Evolutionary conservation across 1,140 invertebrate genomes (phyloP).

Genomic region (Drosophila funebris): DNA sequence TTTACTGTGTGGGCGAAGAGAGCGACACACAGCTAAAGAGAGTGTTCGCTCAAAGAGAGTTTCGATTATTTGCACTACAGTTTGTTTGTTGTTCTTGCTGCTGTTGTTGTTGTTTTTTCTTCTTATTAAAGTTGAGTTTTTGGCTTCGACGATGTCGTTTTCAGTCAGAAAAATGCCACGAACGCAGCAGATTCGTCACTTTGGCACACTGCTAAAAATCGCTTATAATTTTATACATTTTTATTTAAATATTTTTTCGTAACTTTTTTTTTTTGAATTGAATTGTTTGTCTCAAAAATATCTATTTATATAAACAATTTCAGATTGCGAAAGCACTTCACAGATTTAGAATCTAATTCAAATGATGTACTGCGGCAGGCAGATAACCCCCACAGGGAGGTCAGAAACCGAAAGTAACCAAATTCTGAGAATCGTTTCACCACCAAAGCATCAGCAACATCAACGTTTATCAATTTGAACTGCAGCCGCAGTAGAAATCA

Average conservation of each 20-base stretch:
- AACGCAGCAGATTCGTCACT: conserved; percentile 20
- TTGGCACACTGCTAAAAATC: background rate
- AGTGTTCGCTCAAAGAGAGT: conserved; percentile 16
- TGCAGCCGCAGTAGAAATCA: conserved; percentile 8
- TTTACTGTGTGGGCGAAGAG: conserved; percentile 52
- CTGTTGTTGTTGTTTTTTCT: background rate
- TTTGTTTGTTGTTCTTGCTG: background rate
- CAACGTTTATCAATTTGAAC: conserved; percentile 37
- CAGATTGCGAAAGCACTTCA: background rate
- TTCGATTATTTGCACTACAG: conserved; percentile 7
- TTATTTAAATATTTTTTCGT: background rate
- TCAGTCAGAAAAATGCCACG: conserved; percentile 37
- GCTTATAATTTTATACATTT: background rate
- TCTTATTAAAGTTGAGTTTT: conserved; percentile 5
- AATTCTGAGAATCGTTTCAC: conserved; percentile 21
- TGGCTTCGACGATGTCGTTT: conserved; percentile 22
- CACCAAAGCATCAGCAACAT: background rate
- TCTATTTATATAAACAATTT: background rate
- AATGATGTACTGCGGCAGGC: background rate
- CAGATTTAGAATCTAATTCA: background rate
- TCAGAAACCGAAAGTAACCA: conserved; percentile 32
- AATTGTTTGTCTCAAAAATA: background rate
- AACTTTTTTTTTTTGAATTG: background rate
- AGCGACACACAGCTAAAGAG: conserved; percentile 8
- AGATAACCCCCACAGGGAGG: conserved; percentile 29